phyloP scores from a whole-genome alignment of 1,140 invertebrate genomes.

The Diachasmimorpha longicaudata region DNA sequence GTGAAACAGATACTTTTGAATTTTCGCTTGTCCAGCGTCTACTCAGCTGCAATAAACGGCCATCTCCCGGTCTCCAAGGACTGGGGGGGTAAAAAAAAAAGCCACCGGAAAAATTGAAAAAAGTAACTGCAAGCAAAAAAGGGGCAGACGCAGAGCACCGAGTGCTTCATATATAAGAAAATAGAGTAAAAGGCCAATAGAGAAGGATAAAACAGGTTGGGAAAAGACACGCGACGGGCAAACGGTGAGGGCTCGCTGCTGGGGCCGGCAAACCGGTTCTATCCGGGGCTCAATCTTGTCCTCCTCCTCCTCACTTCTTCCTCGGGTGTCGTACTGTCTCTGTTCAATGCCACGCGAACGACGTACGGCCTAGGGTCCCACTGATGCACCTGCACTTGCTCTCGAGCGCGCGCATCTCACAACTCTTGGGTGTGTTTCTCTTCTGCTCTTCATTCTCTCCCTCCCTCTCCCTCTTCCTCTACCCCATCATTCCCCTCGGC shows the following conservation, averaged over 20 bases:
- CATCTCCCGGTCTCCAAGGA: neutral
- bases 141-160: constrained; percentile 12
- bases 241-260: neutral
- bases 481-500: neutral
- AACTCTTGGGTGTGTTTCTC: constrained; percentile 6
- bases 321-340: constrained; percentile 28
- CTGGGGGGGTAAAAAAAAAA: no score
- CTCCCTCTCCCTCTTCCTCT: neutral
- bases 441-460: constrained; percentile 10
- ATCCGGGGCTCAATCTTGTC: constrained; percentile 18
- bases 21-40: neutral
- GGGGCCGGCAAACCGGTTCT: constrained; percentile 43
- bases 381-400: constrained; percentile 45
- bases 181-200: constrained; percentile 16
- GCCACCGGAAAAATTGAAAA: constrained; percentile 9
- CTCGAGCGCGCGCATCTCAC: constrained; percentile 4
- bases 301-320: constrained; percentile 18
- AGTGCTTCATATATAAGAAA: constrained; percentile 18
- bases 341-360: constrained; percentile 51
- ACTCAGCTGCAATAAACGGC: neutral
- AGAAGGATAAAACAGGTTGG: constrained; percentile 29
- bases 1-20: neutral
- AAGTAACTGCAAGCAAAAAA: constrained; percentile 27
- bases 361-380: constrained; percentile 42
- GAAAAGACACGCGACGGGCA: constrained; percentile 3